These are phyloP conservation scores for Indri indri DNA, from an alignment of 2,113 vertebrate species.

Conservation along the genomic window DNA sequence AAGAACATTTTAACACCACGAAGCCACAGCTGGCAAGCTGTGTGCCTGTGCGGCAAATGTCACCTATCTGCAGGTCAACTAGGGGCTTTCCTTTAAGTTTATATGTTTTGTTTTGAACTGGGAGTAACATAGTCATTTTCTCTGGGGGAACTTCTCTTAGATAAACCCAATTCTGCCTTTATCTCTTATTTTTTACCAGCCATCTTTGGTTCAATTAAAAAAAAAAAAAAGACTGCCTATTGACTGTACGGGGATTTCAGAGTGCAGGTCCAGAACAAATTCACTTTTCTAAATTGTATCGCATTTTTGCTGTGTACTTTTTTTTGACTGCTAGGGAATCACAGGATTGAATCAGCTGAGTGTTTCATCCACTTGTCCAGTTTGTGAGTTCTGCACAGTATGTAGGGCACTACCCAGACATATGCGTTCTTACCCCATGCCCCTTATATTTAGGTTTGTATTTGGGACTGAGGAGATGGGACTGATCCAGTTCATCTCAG, in stretches of 20 bases:
- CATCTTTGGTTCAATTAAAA: conserved; percentile 32
- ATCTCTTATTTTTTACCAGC: background rate
- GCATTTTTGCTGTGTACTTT: background rate
- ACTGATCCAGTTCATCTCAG: background rate
- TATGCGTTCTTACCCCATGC: background rate
- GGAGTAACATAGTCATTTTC: background rate
- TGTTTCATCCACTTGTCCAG: background rate
- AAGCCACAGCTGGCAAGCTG: background rate
- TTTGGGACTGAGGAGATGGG: background rate
- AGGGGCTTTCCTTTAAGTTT: background rate
- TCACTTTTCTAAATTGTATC: conserved; percentile 36
- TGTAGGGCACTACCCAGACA: background rate
- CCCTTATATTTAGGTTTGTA: background rate
- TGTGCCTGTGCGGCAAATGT: background rate
- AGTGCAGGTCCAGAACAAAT: conserved; percentile 46
- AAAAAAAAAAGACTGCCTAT: background rate
- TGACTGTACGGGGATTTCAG: conserved; percentile 28
- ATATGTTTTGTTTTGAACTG: background rate
- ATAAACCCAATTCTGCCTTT: background rate
- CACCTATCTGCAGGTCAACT: background rate
- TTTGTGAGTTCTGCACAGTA: background rate
- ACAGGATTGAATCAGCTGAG: background rate
- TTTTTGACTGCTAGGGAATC: background rate
- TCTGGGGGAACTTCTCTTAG: background rate
- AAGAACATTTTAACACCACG: background rate